These are phyloP conservation scores for Melipona bicolor DNA, from an alignment of 2,888 invertebrate genomes.

Conservation along the genomic window DNA sequence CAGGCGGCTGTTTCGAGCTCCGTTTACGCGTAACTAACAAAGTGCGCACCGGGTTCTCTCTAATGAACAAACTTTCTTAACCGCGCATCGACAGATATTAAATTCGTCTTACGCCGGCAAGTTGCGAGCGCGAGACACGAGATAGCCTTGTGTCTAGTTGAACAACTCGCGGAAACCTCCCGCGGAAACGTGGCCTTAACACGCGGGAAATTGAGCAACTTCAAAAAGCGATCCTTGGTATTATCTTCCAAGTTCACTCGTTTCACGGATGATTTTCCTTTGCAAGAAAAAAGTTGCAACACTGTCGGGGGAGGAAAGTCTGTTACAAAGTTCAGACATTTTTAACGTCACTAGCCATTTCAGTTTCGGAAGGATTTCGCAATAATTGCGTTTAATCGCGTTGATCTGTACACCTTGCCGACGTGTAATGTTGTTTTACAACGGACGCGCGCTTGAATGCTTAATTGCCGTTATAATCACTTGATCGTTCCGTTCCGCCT, in stretches of 20 bases:
- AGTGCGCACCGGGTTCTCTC: background rate
- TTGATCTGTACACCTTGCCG: background rate
- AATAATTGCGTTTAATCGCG: background rate
- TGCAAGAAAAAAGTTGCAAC: too few relatives aligned
- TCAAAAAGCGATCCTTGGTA: background rate
- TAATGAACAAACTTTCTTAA: slow-evolving; percentile 44
- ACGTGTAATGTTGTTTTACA: background rate
- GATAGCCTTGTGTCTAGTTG: slow-evolving; percentile 3
- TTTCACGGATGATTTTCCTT: too few relatives aligned
- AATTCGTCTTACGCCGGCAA: slow-evolving; percentile 23
- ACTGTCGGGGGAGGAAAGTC: too few relatives aligned
- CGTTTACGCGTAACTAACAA: background rate
- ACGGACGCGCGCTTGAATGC: background rate
- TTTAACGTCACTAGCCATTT: too few relatives aligned
- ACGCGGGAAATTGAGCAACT: background rate
- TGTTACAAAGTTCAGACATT: too few relatives aligned
- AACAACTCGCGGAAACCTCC: background rate
- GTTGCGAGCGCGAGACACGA: background rate
- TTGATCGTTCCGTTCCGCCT: background rate
- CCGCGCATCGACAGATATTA: slow-evolving; percentile 44
- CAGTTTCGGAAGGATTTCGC: background rate
- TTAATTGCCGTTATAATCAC: background rate
- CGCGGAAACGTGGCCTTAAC: background rate
- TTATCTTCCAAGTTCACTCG: background rate
- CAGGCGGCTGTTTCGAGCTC: slow-evolving; percentile 1